phyloP scores from a whole-genome alignment of 1,140 invertebrate species.

The Trigoniulus corallinus region DNA sequence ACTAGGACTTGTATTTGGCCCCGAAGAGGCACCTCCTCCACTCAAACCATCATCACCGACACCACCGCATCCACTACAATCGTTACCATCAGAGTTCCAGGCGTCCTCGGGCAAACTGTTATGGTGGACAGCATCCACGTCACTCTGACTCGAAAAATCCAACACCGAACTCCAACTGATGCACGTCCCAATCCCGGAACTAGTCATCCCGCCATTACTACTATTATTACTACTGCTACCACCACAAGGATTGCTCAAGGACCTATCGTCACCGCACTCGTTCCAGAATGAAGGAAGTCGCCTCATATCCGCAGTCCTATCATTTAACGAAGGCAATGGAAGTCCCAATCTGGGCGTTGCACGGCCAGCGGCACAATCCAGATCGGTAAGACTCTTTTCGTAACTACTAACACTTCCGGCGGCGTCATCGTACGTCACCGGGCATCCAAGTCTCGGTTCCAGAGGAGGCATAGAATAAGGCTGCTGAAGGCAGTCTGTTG shows the following conservation, averaged over 20 bases:
- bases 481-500: constrained; percentile 4
- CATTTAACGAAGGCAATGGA: too few species aligned
- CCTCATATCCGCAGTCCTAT: too few species aligned
- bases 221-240: too few species aligned
- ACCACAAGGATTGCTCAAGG: neutral
- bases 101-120: neutral
- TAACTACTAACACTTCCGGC: constrained; percentile 1
- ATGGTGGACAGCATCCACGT: constrained; percentile 44
- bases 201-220: too few species aligned
- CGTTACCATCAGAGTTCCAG: constrained; percentile 2
- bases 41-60: constrained; percentile 3
- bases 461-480: neutral
- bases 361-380: constrained; percentile 13
- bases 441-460: neutral
- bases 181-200: too few species aligned
- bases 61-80: constrained; percentile 8
- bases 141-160: constrained; percentile 63
- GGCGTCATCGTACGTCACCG: neutral
- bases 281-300: too few species aligned
- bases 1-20: constrained; percentile 20
- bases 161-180: constrained; percentile 84
- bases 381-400: constrained; percentile 14
- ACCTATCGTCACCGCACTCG: constrained; percentile 45
- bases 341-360: too few species aligned
- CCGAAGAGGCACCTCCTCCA: constrained; percentile 9